phyloP scores from a whole-genome alignment of 1,140 invertebrate species.

The Latrodectus geometricus region DNA sequence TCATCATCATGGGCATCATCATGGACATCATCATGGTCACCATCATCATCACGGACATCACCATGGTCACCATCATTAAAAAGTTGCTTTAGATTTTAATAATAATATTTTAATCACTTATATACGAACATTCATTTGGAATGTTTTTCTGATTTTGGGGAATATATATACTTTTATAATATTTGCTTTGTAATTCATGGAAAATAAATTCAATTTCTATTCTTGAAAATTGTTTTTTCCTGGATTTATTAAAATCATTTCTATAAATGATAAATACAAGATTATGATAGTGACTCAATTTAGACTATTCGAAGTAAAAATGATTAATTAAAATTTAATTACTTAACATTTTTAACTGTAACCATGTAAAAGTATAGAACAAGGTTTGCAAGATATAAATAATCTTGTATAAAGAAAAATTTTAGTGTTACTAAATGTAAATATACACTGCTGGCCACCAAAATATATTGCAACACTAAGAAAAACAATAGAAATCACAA shows the following conservation, averaged over 20 bases:
- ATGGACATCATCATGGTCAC: conserved; percentile 20
- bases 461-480: too few relatives aligned
- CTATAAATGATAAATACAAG: too few relatives aligned
- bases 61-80: conserved; percentile 1
- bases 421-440: too few relatives aligned
- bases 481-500: too few relatives aligned
- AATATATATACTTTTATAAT: background rate
- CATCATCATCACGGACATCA: conserved; percentile 12
- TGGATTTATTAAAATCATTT: background rate
- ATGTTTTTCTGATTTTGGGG: background rate
- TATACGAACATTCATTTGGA: background rate
- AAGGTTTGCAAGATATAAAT: too few relatives aligned
- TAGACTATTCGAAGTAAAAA: too few relatives aligned
- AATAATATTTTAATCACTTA: background rate
- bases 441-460: too few relatives aligned
- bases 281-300: too few relatives aligned
- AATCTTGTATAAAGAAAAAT: too few relatives aligned
- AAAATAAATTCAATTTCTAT: background rate
- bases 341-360: too few relatives aligned
- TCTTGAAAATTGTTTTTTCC: background rate
- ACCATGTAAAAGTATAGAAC: too few relatives aligned
- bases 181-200: background rate
- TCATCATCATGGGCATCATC: conserved; percentile 19
- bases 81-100: background rate
- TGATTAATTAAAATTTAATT: too few relatives aligned